A percentile compares a stretch with the other conserved stretches of the same genome.
Evolutionary conservation across 2,888 invertebrate genomes (phyloP).

Genomic region (Leptogaster cylindrica): DNA sequence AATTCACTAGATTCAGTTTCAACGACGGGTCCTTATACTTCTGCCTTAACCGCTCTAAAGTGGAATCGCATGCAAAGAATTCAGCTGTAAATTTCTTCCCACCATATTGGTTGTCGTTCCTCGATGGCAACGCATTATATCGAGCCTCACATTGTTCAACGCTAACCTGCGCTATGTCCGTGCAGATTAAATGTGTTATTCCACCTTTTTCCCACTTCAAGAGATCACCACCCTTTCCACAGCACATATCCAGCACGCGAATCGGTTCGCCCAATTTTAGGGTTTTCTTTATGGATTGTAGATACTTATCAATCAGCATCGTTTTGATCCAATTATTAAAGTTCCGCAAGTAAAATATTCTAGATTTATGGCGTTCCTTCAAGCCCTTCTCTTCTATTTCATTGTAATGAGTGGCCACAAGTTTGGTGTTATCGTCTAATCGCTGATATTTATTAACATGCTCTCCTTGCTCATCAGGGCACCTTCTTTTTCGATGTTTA

Average conservation of each 20-base stretch:
- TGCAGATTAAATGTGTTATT: slow-evolving; percentile 84
- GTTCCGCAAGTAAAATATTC: slow-evolving; percentile 92
- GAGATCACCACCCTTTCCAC: slow-evolving; percentile 98
- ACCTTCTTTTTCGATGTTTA: too few relatives aligned
- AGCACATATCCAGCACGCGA: slow-evolving; percentile 90
- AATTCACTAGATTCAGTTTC: slow-evolving; percentile 88
- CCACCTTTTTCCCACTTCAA: slow-evolving; percentile 91
- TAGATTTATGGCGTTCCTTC: slow-evolving; percentile 80
- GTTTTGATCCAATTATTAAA: slow-evolving; percentile 99
- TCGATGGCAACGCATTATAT: slow-evolving; percentile 72
- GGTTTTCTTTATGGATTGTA: slow-evolving; percentile 69
- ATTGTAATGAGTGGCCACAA: slow-evolving; percentile 94
- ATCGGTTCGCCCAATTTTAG: slow-evolving; percentile 71
- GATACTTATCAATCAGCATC: slow-evolving; percentile 86
- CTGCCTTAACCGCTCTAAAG: slow-evolving; percentile 79
- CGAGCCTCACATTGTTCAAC: slow-evolving; percentile 88
- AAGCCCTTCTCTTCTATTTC: slow-evolving; percentile 82
- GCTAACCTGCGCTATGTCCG: slow-evolving; percentile 92
- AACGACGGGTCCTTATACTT: slow-evolving; percentile 79
- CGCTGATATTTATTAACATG: slow-evolving; percentile 11
- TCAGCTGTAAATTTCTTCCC: slow-evolving; percentile 79
- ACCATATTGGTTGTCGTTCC: slow-evolving; percentile 54
- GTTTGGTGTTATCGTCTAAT: slow-evolving; percentile 54
- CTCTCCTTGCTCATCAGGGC: too few relatives aligned
- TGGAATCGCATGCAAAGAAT: slow-evolving; percentile 91